Evolutionary conservation across 2,113 vertebrate genomes (phyloP), one percentile per base, ranked within the genome.

Genomic region (Abramis brama): DNA sequence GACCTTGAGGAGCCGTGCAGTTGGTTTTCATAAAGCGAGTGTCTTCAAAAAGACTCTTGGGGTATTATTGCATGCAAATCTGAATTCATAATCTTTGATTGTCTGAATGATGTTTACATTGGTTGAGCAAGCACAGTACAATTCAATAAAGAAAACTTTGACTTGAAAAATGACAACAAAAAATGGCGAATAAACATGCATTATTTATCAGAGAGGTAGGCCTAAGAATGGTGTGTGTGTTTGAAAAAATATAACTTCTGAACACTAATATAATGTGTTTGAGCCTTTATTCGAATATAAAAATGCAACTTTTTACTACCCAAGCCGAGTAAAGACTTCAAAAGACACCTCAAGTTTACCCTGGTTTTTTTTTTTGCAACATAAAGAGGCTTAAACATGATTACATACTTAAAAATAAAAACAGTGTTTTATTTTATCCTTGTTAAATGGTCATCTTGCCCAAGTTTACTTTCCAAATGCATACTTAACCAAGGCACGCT

Each of bases 1-100:
- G 50, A 55, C 74, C 75, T 57, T 21, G 60, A 85, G 62, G 25
- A 66, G 47, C 77, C 36, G 78, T 82, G 62, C 79, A 83, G 85
- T 86, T 64, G 68, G 74, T 66, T 84, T 84, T 79, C 19, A 71
- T 81, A 79, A 68, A 83, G 60, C 45, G 1, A 6, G 5, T 27
- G 79, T 68, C 45, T 82, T 68, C 78, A 45, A 25, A 79, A 79
- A 64, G 13, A 27, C 78, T 64, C 36, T 43, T 36, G 15, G 36
- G 39, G 25, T 27, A 21, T 39, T 64, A 30, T 19, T 25, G 39
- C 79, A 64, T 47, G 79, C 59, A 64, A 79, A 60, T 78, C 9
- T 57, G 8, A 57, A 2, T 39, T 59, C 30, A n/a, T 60, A 60
- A 19, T 60, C 11, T 33, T 33, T 60, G 52, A n/a, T 33, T 77